Percentiles rank a stretch among this genome's conserved stretches.
Evolutionary conservation across 2,888 invertebrate species (phyloP).

Genomic region (Blastobasis lacticolella): DNA sequence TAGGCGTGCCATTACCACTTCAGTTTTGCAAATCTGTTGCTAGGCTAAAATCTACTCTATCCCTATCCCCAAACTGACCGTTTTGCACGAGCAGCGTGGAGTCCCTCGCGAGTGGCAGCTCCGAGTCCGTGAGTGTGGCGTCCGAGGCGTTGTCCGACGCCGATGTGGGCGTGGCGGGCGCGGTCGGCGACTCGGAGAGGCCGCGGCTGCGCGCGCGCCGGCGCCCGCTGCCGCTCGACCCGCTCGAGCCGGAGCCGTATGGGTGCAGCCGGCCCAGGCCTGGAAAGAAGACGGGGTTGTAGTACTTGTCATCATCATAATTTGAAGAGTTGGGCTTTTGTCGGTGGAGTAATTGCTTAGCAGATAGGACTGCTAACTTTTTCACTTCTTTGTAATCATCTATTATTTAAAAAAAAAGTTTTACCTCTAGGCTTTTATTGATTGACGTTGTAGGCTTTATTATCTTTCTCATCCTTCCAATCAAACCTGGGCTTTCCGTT

Average conservation of each 20-base stretch:
- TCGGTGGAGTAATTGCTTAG: too few relatives aligned
- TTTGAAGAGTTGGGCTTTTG: too few relatives aligned
- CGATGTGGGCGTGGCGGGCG: conserved; percentile 71
- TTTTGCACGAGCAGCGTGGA: conserved; percentile 88
- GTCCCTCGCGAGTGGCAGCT: conserved; percentile 86
- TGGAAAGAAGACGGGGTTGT: conserved; percentile 44
- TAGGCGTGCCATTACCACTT: conserved; percentile 55
- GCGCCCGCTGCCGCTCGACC: conserved; percentile 77
- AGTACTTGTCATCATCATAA: too few relatives aligned
- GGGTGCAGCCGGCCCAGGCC: conserved; percentile 87
- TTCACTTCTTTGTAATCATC: too few relatives aligned
- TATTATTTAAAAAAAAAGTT: too few relatives aligned
- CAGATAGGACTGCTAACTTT: too few relatives aligned
- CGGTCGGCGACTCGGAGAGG: conserved; percentile 83
- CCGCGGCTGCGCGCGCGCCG: conserved; percentile 73
- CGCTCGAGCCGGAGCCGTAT: conserved; percentile 79
- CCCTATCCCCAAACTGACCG: conserved; percentile 70
- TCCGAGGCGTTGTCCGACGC: conserved; percentile 88
- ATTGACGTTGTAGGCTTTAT: too few relatives aligned
- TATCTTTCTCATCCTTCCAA: too few relatives aligned
- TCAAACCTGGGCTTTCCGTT: too few relatives aligned
- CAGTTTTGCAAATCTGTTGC: too few relatives aligned
- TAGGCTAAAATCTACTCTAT: too few relatives aligned
- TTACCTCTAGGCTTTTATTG: too few relatives aligned
- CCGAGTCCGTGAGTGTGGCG: conserved; percentile 88